Evolutionary conservation across 2,113 vertebrate genomes (phyloP).

Genomic region (Ia io): DNA sequence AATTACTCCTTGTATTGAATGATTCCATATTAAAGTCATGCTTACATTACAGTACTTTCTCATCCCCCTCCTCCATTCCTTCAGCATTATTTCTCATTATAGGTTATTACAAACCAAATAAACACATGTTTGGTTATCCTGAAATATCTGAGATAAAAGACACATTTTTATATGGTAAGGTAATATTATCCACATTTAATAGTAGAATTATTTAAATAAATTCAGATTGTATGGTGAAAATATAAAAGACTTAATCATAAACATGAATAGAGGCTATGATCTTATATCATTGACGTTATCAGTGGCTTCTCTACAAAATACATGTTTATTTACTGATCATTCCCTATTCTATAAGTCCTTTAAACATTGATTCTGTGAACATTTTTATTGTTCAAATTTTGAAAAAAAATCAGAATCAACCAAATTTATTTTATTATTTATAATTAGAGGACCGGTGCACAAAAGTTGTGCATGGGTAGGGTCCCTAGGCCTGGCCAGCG

Average conservation of each 20-base stretch:
- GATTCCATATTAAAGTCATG: slow-evolving; percentile 20
- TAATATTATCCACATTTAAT: slow-evolving; percentile 1
- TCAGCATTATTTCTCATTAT: not conserved
- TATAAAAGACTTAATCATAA: not conserved
- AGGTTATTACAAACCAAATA: slow-evolving; percentile 36
- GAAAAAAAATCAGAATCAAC: not conserved
- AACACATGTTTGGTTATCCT: not conserved
- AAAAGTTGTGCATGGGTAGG: too few species aligned
- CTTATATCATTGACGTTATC: not conserved
- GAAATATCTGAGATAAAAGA: slow-evolving; percentile 7
- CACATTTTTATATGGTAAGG: not conserved
- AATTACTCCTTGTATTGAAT: slow-evolving; percentile 22
- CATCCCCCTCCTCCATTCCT: not conserved
- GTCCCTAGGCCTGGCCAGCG: too few species aligned
- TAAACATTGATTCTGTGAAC: not conserved
- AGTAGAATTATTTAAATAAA: slow-evolving; percentile 32
- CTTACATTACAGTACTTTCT: slow-evolving; percentile 4
- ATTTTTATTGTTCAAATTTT: not conserved
- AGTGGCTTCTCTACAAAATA: not conserved
- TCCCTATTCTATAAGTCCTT: not conserved
- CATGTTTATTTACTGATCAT: not conserved
- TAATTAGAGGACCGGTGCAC: not conserved
- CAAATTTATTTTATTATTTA: slow-evolving; percentile 4
- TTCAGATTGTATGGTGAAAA: not conserved
- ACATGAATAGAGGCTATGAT: not conserved